Conservation (phyloP, 2,113 vertebrate species). For the Peromyscus polionotus region DNA sequence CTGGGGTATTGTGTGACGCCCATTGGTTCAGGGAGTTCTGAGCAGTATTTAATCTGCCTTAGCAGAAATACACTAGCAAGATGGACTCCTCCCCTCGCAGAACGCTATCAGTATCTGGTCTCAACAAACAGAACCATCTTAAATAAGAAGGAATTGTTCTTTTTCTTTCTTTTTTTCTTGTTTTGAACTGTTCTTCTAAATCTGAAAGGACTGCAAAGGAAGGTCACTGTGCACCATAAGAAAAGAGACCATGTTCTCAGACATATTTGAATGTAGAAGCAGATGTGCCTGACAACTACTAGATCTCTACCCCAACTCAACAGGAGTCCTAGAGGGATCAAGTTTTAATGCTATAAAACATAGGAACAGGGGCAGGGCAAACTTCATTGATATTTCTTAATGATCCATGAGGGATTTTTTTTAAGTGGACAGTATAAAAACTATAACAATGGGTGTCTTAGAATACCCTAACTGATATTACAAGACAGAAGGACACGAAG, state of each 20-base stretch:
- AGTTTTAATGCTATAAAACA: background rate
- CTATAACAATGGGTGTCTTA: background rate
- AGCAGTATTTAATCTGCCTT: background rate
- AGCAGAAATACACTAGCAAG: conserved; percentile 25
- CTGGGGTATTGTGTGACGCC: background rate
- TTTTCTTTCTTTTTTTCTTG: background rate
- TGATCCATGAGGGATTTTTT: background rate
- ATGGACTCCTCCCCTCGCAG: conserved; percentile 67
- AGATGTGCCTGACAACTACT: background rate
- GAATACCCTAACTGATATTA: background rate
- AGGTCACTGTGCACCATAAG: background rate
- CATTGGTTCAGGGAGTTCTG: background rate
- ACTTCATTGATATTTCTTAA: background rate
- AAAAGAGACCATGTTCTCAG: background rate
- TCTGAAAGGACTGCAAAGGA: conserved; percentile 67
- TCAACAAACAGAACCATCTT: conserved; percentile 64
- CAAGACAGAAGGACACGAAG: background rate
- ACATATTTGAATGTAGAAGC: background rate
- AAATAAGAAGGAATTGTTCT: conserved; percentile 69
- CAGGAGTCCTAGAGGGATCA: background rate
- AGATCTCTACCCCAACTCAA: background rate
- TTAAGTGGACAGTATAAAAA: background rate
- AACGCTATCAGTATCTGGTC: conserved; percentile 76
- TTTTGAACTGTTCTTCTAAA: conserved; percentile 51
- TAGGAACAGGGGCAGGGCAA: background rate